Evolutionary conservation across 92 coral and sea anemone species (phyloP).

Genomic region (Phymanthus crucifer): DNA sequence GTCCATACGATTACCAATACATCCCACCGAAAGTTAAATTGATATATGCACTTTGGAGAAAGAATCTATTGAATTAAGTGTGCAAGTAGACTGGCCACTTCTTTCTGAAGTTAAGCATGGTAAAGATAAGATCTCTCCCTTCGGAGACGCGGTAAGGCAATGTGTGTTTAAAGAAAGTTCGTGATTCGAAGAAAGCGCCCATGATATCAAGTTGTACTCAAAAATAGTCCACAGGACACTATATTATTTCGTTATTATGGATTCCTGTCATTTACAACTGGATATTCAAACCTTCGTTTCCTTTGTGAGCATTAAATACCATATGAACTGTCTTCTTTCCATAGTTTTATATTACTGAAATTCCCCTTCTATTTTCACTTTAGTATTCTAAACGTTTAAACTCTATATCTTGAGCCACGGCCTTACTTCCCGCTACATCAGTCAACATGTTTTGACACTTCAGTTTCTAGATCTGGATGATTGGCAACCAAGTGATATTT

Average conservation of each 20-base stretch:
- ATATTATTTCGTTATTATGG: neutral
- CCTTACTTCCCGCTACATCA: too few species aligned
- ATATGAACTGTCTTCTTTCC: neutral
- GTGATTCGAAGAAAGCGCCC: neutral
- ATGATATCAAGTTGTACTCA: constrained; percentile 3
- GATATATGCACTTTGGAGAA: neutral
- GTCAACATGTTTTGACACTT: too few species aligned
- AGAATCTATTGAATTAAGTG: neutral
- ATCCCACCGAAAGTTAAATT: neutral
- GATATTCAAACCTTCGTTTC: neutral
- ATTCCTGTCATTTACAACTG: too few species aligned
- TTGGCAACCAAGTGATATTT: too few species aligned
- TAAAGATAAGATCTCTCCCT: neutral
- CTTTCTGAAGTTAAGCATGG: neutral
- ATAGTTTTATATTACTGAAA: neutral
- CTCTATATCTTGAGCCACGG: too few species aligned
- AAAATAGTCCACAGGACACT: neutral
- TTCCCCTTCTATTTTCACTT: too few species aligned
- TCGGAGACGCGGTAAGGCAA: neutral
- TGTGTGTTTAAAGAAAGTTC: neutral
- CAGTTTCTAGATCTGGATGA: too few species aligned
- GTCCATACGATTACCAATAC: neutral
- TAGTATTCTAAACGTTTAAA: too few species aligned
- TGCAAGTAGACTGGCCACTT: neutral
- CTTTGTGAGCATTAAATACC: neutral